Base-by-base conservation (phyloP, 2,797 vertebrate species). In the Gambusia yucatana region DNA sequence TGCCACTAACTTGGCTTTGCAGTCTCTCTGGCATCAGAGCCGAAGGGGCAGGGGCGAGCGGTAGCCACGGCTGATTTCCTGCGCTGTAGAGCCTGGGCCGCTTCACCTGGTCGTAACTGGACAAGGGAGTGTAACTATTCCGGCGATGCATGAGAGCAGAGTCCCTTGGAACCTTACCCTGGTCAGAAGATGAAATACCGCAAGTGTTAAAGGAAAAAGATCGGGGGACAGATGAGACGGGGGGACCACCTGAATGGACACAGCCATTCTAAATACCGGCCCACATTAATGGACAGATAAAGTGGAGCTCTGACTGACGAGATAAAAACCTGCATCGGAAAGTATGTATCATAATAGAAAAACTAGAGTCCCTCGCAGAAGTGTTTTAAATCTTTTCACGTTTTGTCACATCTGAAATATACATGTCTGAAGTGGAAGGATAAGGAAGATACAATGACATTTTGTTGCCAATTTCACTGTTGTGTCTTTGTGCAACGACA, bases 51-150 rank as follows among this genome's bases (percentile, higher is more conserved):
- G 96, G 94, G 75, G 95, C 96, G 78, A 95, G 95, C 75, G 96
- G 97, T 47, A 95, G 94, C 93, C 96, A 97, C 83, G 98, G 97
- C 87, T 96, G 95, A 96, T 97, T 99, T 90, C 97, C 98, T 30
- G 97, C 96, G 80, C 98, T 98, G 97, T 97, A 97, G 94, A 98
- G 98, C 91, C 97, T 94, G 46, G 97, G 97, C 72, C 97, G 97
- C 95, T 96, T 97, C 92, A 96, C 92, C 91, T 96, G 96, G 95
- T 97, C 97, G 79, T 96, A 95, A 95, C 97, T 97, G 96, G 97
- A 97, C 94, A 98, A 94, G 41, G 97, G 98, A 17, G 97, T 98
- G 92, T 98, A 98, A 97, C 98, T 99, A 97, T 97, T 99, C 93
- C 98, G 96, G 87, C 98, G 97, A 89, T 96, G 97, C 93, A 97